Conservation (phyloP, 2,797 vertebrate genomes). For the Chanos chanos region DNA sequence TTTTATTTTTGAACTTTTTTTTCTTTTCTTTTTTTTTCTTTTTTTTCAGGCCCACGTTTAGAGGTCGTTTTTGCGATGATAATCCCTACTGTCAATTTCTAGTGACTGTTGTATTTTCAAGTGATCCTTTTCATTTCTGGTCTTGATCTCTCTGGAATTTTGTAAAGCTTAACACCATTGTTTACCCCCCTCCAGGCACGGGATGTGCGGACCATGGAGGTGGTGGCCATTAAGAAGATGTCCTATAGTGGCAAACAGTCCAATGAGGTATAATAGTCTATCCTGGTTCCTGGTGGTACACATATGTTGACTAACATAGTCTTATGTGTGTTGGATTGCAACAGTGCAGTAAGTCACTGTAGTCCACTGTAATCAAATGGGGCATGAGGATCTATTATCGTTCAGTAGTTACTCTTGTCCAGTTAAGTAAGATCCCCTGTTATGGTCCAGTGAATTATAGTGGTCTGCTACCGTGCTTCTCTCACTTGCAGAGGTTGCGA, state of each 20-base stretch:
- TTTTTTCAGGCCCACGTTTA: not conserved
- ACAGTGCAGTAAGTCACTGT: too few relatives aligned
- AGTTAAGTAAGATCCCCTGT: too few relatives aligned
- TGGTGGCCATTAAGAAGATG: constrained; percentile 99
- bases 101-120: constrained; percentile 15
- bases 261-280: constrained; percentile 79
- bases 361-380: too few relatives aligned
- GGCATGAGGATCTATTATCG: too few relatives aligned
- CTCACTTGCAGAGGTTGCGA: too few relatives aligned
- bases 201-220: constrained; percentile 94
- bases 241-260: constrained; percentile 97
- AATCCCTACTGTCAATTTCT: too few relatives aligned
- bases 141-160: not conserved
- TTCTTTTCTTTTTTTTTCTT: not conserved
- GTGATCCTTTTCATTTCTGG: not conserved
- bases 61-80: too few relatives aligned
- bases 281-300: not conserved
- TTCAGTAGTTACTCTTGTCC: too few relatives aligned
- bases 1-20: constrained; percentile 7
- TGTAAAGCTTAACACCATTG: not conserved
- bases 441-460: too few relatives aligned
- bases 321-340: not conserved
- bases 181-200: constrained; percentile 75
- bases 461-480: too few relatives aligned
- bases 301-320: not conserved